Base-by-base conservation (phyloP, 2,888 invertebrate species). In the Ectobius pallidus region DNA sequence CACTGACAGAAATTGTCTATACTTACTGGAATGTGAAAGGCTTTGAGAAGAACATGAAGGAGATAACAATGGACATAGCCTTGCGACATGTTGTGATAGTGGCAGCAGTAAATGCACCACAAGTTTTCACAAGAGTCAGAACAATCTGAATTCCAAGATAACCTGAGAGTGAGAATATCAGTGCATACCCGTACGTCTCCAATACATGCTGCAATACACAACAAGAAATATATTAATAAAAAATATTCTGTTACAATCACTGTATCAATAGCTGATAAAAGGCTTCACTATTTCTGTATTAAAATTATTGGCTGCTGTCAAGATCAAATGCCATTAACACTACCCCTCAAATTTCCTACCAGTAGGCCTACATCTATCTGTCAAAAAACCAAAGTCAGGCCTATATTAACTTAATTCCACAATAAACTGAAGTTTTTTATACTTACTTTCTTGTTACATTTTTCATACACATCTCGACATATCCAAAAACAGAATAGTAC, bases 111-210 rank as follows among this genome's bases (percentile, higher is more conserved):
- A 97, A 92, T 9, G 97, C 98, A 39, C 97, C 98, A 80, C 92
- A 92, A 42, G 92, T 91, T 78, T 94, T 88, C 0, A 99, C 96
- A 73, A 97, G 83, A 0, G 94, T 95, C 27, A 99, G 85, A 3
- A 99, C 97, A 44, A 97, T 92, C 81, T 97, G 96, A 69, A 98
- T 90, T 0, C 98, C 98, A 79, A 97, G 85, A 83, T 97, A 99
- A 1, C 98, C 97, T 30, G 94, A 91, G 3, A 95, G 78, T 9
- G 96, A 96, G 78, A 98, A 93, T 32, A 97, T 83, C 73, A 95
- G 86, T 39, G 93, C 93, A 82, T 95, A 95, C 2, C 92, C 90
- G 83, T 97, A 97, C 6, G 92, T 94, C 80, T 90, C 86, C 73
- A 87, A 77, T 0, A 93, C 88, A 80, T 90, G 85, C 92, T 94